These are phyloP conservation scores for Phymatocera aterrima DNA, from an alignment of 2,888 invertebrate species.

Conservation along the genomic window DNA sequence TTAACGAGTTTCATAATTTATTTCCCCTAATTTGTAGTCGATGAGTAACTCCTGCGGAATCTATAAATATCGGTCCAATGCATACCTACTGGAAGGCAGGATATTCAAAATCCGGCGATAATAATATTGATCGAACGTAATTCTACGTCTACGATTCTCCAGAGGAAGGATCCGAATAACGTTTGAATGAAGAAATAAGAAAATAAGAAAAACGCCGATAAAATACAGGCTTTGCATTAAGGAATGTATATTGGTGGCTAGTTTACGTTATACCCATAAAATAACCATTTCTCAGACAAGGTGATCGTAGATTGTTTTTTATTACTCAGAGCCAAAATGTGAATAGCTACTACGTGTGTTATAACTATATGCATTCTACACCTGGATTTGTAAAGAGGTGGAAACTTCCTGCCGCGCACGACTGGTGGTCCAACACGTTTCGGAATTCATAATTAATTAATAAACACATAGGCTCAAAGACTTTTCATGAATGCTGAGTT, in stretches of 20 bases:
- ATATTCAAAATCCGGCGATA: not conserved
- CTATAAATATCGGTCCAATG: not conserved
- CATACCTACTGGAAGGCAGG: not conserved
- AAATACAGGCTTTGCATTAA: not conserved
- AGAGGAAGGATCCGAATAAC: not conserved
- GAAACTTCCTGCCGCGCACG: conserved; percentile 40
- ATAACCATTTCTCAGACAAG: not conserved
- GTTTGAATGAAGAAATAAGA: not conserved
- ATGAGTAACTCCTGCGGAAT: not conserved
- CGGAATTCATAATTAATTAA: conserved; percentile 47
- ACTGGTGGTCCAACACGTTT: conserved; percentile 46
- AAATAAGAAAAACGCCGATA: not conserved
- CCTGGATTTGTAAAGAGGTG: conserved; percentile 40
- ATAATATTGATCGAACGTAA: not conserved
- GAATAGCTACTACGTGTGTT: not conserved
- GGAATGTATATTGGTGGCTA: not conserved
- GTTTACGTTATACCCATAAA: conserved; percentile 1
- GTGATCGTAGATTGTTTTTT: conserved; percentile 20
- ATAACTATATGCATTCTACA: conserved; percentile 36
- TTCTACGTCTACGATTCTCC: not conserved
- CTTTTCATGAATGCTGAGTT: conserved; percentile 21
- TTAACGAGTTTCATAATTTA: not conserved
- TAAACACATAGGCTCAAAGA: conserved; percentile 32
- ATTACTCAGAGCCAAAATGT: conserved; percentile 1
- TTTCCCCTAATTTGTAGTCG: not conserved